Conservation (phyloP, 2,113 vertebrate genomes). For the Sturnus vulgaris region DNA sequence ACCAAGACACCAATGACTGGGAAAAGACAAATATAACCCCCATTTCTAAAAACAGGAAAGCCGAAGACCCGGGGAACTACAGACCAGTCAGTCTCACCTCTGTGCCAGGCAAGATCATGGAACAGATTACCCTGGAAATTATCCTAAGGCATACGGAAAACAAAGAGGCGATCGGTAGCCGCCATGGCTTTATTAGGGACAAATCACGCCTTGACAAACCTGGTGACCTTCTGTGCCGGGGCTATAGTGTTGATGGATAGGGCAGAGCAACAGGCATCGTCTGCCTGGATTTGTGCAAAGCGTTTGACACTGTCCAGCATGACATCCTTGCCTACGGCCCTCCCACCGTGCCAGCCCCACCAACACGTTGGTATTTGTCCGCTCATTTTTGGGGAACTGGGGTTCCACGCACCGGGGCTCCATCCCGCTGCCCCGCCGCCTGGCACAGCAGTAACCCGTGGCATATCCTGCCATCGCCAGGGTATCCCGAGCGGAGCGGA, state of each 20-base stretch:
- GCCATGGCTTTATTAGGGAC: not conserved
- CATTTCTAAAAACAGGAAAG: not conserved
- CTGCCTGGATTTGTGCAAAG: not conserved
- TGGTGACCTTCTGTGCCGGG: not conserved
- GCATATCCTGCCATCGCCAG: too few species aligned
- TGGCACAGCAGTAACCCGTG: rapidly evolving
- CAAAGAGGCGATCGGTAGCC: not conserved
- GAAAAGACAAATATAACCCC: not conserved
- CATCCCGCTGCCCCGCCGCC: not conserved
- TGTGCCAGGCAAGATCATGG: not conserved
- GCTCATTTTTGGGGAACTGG: not conserved
- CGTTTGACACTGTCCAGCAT: not conserved
- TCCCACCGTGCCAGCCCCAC: too few species aligned
- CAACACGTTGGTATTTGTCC: rapidly evolving
- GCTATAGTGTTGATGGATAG: too few species aligned
- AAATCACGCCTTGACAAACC: not conserved
- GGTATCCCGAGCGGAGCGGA: rapidly evolving
- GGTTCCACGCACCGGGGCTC: not conserved
- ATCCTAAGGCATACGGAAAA: not conserved
- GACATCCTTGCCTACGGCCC: not conserved
- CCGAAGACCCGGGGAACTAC: not conserved
- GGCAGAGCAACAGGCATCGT: not conserved
- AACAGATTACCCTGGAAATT: not conserved
- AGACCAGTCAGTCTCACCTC: not conserved
- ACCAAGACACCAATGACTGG: not conserved